Conservation (phyloP, 2,113 vertebrate species). For the Sylvilagus bachmani region DNA sequence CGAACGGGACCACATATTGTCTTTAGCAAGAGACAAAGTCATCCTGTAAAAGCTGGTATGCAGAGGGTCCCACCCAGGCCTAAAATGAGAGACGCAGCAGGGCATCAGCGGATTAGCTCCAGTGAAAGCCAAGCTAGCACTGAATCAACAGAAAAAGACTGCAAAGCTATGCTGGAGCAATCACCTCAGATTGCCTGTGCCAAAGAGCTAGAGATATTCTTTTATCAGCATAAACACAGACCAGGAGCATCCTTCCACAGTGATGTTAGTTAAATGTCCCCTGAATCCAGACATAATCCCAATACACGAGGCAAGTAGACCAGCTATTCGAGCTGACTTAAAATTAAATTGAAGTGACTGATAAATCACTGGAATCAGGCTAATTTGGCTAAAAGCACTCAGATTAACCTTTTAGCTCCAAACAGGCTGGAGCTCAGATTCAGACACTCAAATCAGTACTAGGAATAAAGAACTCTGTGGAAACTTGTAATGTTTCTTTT, state of each 20-base stretch:
- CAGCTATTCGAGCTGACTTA: background rate
- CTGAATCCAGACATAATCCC: background rate
- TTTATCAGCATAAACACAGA: conserved; percentile 59
- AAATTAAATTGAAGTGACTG: background rate
- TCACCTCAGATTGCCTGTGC: background rate
- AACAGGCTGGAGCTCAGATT: background rate
- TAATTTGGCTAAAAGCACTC: background rate
- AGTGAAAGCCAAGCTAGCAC: background rate
- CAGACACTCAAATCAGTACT: background rate
- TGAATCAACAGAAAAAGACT: conserved; percentile 19
- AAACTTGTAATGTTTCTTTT: background rate
- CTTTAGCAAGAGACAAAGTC: background rate
- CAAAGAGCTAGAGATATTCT: conserved; percentile 21
- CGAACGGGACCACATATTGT: accelerated
- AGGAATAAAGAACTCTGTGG: background rate
- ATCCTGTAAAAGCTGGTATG: background rate
- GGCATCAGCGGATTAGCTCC: background rate
- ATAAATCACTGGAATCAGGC: background rate
- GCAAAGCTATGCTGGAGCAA: background rate
- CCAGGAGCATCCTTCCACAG: background rate
- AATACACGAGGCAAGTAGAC: background rate
- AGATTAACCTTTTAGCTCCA: background rate
- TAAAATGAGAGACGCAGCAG: background rate
- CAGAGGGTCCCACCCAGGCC: background rate
- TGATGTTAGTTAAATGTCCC: background rate